Evolutionary conservation across 2,888 invertebrate species (phyloP), one percentile per base, ranked within the genome.

Genomic region (Amiota communis): DNA sequence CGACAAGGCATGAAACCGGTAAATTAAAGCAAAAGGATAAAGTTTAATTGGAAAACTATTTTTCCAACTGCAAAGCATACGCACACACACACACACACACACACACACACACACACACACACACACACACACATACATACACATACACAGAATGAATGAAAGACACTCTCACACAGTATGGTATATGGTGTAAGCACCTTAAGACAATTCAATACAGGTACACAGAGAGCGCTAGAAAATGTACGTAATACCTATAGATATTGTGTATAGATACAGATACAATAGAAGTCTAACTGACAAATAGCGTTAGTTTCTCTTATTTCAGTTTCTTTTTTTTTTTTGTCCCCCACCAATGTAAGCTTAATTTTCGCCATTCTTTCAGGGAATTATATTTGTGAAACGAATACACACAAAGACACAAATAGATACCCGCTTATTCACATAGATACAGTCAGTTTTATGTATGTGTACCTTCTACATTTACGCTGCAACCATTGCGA

Each of bases 11-110:
- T 89, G 88, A 88, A 88, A 88, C 88, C 88, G 86, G 88, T 87
- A 88, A 89, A 88, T 89, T 89, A 88, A 87, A 86, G 85, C 86
- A 87, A 87, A 88, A 89, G 88, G 89, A 89, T 89, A 88, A 89
- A 89, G 89, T 89, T 89, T 89, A 89, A 89, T 89, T 89, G 89
- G 89, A 89, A 89, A 89, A 89, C 88, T 89, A 88, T 87, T 88
- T 85, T 84, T 81, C 53, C 67, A 72, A 57, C 71, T 72, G 53
- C 64, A 72, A 72, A 64, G 46, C 71, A 36, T 36, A 46, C 56
- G 12, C 51, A 65, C 65, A 65, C 51, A 20, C 4, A 67, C 13
- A 46, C 15, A 71, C 64, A 36, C n/a, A 64, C 71, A 46, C 12
- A 71, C 56, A 15, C n/a, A 64, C 71, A 71, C 12, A 65, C 47